Evolutionary conservation across 1,140 invertebrate species (phyloP).

Genomic region (Megalonaias nervosa): DNA sequence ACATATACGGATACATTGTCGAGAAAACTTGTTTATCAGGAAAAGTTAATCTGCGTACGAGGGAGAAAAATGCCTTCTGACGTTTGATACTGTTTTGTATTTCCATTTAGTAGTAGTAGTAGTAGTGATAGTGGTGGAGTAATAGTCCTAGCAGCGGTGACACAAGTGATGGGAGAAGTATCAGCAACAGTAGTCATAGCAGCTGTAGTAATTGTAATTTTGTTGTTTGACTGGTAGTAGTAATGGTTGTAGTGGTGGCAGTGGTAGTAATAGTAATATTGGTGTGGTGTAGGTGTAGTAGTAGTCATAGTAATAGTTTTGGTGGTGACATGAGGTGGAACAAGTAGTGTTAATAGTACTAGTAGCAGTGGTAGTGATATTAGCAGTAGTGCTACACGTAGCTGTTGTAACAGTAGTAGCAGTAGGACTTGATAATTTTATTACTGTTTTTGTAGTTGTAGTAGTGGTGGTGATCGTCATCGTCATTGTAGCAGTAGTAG

Average conservation of each 20-base stretch:
- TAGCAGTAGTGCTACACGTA: background rate
- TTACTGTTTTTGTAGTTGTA: background rate
- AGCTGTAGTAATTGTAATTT: background rate
- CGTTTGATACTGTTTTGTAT: too few relatives aligned
- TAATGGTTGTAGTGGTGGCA: background rate
- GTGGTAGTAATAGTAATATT: background rate
- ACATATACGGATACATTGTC: too few relatives aligned
- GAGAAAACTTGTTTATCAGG: too few relatives aligned
- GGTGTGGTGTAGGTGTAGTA: background rate
- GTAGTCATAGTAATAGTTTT: background rate
- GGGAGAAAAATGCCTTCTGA: too few relatives aligned
- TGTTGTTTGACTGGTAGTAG: background rate
- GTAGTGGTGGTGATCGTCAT: background rate
- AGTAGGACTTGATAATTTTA: background rate
- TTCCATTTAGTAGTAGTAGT: background rate
- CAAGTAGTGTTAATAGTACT: background rate
- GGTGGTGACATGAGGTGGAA: background rate
- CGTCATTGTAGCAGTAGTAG: background rate
- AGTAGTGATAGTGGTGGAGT: background rate
- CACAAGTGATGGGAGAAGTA: background rate
- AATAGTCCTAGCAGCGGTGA: background rate
- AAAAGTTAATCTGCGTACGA: too few relatives aligned
- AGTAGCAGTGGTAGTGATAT: background rate
- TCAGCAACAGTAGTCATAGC: background rate
- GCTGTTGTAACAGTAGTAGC: background rate